Evolutionary conservation across 1,140 invertebrate genomes (phyloP), one percentile per base, ranked within the genome.

Genomic region (Ylistrum balloti): DNA sequence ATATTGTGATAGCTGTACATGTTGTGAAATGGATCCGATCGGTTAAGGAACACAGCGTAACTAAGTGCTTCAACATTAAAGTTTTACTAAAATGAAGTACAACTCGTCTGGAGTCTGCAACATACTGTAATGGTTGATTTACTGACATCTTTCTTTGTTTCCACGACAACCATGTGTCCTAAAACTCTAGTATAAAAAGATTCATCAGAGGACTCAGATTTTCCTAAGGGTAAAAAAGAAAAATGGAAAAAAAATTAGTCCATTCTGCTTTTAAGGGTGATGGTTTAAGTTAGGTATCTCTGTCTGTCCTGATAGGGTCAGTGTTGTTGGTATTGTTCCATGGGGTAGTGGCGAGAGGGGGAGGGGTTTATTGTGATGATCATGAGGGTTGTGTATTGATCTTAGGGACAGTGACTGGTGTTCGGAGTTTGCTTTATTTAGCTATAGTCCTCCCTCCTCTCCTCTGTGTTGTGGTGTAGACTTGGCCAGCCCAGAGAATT

Each of bases 381-480:
- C 56, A 28, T 5, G 56, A 74, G 56, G 56, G 56, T 17, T 45
- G 41, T 45, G 41, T 74, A 74, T 74, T 74, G 56, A 74, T 74
- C 28, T 74, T 74, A 74, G 56, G 56, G 56, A 74, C 56, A 74
- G 56, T 74, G 56, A 74, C 56, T 74, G 56, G 56, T 28, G 56
- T 74, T 74, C 9, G 22, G 56, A 74, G 56, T 74, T 45, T 45
- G 41, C 41, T 45, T 45, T 74, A 74, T 74, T 74, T 74, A 74
- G 56, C 56, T 74, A 74, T 74, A 74, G 56, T 74, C 56, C 56
- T 74, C 56, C 56, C 56, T 74, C 56, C 56, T 74, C 56, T 74
- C 56, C 56, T 74, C n/a, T n/a, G 56, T 74, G 56, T 74, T 74
- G 56, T 74, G 56, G 56, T 74, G 56, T 74, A 74, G 56, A n/a